Evolutionary conservation across 2,797 vertebrate species (phyloP).

Genomic region (Sebastes nivosus): DNA sequence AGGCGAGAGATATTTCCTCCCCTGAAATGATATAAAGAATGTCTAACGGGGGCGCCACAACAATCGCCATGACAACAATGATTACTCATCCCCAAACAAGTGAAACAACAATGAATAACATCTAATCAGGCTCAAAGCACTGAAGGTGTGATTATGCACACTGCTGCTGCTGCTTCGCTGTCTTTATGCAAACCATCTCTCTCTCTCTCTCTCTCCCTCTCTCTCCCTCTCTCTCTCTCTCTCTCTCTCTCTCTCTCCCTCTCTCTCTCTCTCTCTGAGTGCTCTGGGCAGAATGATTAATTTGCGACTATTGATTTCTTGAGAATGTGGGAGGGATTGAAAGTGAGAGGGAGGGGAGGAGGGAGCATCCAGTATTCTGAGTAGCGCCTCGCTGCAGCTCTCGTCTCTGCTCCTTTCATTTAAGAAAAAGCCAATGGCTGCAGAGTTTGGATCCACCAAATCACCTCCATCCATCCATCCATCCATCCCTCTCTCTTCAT

Average conservation of each 20-base stretch:
- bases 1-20: constrained; percentile 31
- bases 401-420: constrained; percentile 65
- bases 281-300: constrained; percentile 83
- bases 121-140: constrained; percentile 58
- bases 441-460: constrained; percentile 47
- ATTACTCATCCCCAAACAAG: constrained; percentile 71
- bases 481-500: constrained; percentile 1
- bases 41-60: constrained; percentile 60
- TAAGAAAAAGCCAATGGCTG: constrained; percentile 57
- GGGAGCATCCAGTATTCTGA: constrained; percentile 87
- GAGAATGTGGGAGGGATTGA: constrained; percentile 71
- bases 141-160: constrained; percentile 69
- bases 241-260: too few species aligned
- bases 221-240: constrained; percentile 20
- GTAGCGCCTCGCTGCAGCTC: constrained; percentile 87
- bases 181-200: constrained; percentile 60
- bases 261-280: constrained; percentile 31
- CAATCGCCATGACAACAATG: constrained; percentile 72
- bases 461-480: constrained; percentile 36
- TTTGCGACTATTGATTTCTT: constrained; percentile 87
- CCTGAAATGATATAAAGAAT: constrained; percentile 53
- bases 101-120: constrained; percentile 69
- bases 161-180: constrained; percentile 52
- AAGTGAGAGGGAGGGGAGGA: constrained; percentile 50
- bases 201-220: constrained; percentile 28